Evolutionary conservation across 2,113 vertebrate species (phyloP).

Genomic region (Hylia prasina): DNA sequence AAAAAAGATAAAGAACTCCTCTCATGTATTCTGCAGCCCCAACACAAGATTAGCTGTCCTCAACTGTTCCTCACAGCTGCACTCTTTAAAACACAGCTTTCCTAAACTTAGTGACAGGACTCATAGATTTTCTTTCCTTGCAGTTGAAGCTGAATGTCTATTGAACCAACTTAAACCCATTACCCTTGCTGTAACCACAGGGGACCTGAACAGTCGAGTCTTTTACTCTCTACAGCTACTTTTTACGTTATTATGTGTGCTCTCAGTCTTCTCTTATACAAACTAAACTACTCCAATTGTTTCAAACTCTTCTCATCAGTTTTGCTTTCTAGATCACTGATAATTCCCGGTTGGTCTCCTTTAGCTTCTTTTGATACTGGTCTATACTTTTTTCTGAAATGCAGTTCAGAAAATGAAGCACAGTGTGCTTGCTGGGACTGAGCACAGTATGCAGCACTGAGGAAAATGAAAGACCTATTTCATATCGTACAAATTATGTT

Average conservation of each 20-base stretch:
- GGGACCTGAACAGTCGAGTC: slow-evolving; percentile 27
- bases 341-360: background rate
- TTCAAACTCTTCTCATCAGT: slow-evolving; percentile 46
- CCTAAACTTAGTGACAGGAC: slow-evolving; percentile 9
- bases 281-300: slow-evolving; percentile 52
- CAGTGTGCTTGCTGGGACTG: slow-evolving; percentile 25
- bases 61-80: background rate
- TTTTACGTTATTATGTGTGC: slow-evolving; percentile 39
- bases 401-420: slow-evolving; percentile 17
- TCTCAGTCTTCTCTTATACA: slow-evolving; percentile 32
- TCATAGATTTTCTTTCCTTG: slow-evolving; percentile 41
- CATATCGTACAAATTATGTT: background rate
- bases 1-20: background rate
- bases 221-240: slow-evolving; percentile 25
- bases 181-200: slow-evolving; percentile 32
- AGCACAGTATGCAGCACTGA: background rate
- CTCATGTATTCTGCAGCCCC: background rate
- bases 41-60: slow-evolving; percentile 1
- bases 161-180: slow-evolving; percentile 49
- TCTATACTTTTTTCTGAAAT: background rate
- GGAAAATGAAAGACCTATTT: slow-evolving; percentile 42
- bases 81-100: slow-evolving; percentile 28
- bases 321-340: slow-evolving; percentile 31
- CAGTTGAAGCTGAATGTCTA: slow-evolving; percentile 12
- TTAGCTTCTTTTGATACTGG: slow-evolving; percentile 27